Conservation (phyloP, 2,888 invertebrate genomes). For the Dexiosoma caninum region DNA sequence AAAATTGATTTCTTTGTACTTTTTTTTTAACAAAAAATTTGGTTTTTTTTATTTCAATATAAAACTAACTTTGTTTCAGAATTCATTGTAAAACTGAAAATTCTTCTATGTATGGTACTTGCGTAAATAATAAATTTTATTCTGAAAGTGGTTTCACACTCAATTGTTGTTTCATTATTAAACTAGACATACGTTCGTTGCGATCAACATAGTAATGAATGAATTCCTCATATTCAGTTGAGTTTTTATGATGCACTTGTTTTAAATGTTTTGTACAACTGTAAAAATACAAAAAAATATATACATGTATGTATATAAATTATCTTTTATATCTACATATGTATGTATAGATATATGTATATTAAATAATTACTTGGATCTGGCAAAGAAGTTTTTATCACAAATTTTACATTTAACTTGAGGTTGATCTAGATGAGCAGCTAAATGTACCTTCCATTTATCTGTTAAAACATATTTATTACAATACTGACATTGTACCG, state of each 20-base stretch:
- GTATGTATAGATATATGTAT: neutral
- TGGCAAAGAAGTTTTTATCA: slow-evolving; percentile 39
- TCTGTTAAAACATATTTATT: neutral
- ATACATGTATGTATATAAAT: no score
- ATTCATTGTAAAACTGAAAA: no score
- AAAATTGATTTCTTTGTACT: no score
- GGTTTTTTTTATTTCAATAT: no score
- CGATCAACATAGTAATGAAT: slow-evolving; percentile 18
- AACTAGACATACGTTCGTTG: neutral
- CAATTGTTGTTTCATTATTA: slow-evolving; percentile 26
- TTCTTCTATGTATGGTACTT: no score
- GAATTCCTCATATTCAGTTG: neutral
- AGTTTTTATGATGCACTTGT: neutral
- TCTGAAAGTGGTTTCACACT: neutral
- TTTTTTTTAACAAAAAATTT: no score
- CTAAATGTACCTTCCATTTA: slow-evolving; percentile 26
- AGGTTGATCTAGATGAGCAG: slow-evolving; percentile 34
- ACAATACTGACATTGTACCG: slow-evolving; percentile 44
- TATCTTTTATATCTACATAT: no score
- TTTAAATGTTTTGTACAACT: slow-evolving; percentile 1
- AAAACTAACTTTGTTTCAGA: no score
- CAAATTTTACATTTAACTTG: slow-evolving; percentile 41
- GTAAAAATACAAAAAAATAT: neutral
- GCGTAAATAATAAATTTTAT: neutral
- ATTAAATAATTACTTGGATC: slow-evolving; percentile 6